phyloP scores from a whole-genome alignment of 1,140 invertebrate species.

The Tetramorium parvispinum region DNA sequence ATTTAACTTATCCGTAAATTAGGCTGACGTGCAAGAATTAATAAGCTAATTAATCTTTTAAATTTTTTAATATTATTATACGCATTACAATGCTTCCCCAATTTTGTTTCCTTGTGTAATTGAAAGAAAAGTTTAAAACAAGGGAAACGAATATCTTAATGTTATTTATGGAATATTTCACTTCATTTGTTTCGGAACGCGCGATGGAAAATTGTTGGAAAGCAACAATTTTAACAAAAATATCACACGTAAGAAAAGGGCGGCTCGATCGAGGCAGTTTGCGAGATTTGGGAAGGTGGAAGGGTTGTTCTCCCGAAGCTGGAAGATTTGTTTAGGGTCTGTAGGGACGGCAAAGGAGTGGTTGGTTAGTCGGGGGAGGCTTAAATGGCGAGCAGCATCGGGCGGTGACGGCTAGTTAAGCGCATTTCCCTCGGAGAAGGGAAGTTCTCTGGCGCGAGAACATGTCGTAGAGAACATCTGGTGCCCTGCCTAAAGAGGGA shows the following conservation, averaged over 20 bases:
- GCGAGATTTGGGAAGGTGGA: not conserved
- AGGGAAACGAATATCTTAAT: not conserved
- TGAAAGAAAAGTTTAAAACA: not conserved
- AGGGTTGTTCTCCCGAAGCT: not conserved
- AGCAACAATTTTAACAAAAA: too few relatives aligned
- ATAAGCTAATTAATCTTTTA: not conserved
- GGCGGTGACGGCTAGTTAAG: slow-evolving; percentile 74
- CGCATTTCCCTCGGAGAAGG: slow-evolving; percentile 59
- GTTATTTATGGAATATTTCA: slow-evolving; percentile 18
- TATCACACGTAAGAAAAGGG: not conserved
- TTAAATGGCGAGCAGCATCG: slow-evolving; percentile 67
- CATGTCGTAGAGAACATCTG: slow-evolving; percentile 75
- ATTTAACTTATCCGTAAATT: not conserved
- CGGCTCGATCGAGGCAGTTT: not conserved
- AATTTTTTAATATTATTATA: not conserved
- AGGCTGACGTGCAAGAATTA: not conserved
- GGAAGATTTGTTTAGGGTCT: slow-evolving; percentile 67
- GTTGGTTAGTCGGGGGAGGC: slow-evolving; percentile 21
- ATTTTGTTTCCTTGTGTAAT: not conserved
- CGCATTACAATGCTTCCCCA: not conserved
- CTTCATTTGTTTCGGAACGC: not conserved
- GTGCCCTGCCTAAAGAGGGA: slow-evolving; percentile 66
- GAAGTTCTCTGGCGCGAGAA: slow-evolving; percentile 59
- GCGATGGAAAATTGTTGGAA: slow-evolving; percentile 6
- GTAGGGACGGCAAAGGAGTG: not conserved